Evolutionary conservation across 2,113 vertebrate genomes (phyloP), one percentile per base, ranked within the genome.

Genomic region (Petrocephalus zakoni): DNA sequence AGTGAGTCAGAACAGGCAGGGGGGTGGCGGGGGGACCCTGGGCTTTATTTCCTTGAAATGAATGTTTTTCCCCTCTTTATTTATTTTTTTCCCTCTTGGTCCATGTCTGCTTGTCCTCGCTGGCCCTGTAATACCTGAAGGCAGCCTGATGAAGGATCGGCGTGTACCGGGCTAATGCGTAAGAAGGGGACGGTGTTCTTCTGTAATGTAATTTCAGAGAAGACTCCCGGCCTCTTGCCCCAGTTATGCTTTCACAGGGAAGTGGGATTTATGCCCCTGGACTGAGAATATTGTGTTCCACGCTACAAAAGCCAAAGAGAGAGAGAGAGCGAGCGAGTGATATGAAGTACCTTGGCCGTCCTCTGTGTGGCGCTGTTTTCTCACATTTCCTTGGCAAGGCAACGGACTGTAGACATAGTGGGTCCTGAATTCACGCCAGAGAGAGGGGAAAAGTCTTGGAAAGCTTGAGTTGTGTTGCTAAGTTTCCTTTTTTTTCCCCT

Each of bases 311-410:
- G 81, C 86, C 86, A 53, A 25, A 78, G 19, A 75, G 19, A 7
- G 17, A 37, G 34, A 19, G 9, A 37, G 11, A 34, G 0, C 6
- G 13, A 5, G 13, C 17, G 53, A 2, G 53, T 13, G 42, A 34
- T 22, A 1, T 86, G 87, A 5, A 90, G 87, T 95, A 91, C 94
- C 83, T 0, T 1, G 0, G 0, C 29, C 0, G 82, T 55, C 95
- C 95, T 95, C 93, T 56, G 61, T 92, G 93, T 95, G 95, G 94
- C 89, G 90, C 95, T 96, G 92, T 94, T 91, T 91, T 94, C 94
- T 94, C 92, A 96, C 92, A 89, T 91, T 96, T 95, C 58, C 86
- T 87, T 89, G 53, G 56, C 90, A 47, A n/a, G 42, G 47, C 25
- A 37, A 21, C 9, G 75, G 19, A 22, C 78, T 49, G 25, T 72